Conservation (phyloP, 2,113 vertebrate genomes). For the Abramis brama region DNA sequence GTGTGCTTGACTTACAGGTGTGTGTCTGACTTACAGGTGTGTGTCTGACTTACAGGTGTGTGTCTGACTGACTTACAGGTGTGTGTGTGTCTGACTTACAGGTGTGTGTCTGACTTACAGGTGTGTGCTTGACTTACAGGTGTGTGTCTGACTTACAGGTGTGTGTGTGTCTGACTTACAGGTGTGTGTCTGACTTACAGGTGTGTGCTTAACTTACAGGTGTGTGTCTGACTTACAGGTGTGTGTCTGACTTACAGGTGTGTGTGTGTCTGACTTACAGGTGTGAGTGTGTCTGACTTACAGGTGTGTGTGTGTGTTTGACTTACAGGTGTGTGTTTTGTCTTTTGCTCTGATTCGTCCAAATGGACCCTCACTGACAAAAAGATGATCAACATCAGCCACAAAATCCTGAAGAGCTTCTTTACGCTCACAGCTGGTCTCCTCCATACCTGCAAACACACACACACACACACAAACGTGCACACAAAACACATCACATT, state of each 20-base stretch:
- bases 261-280: too few species aligned
- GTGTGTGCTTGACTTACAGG: too few species aligned
- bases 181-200: not conserved
- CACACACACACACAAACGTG: not conserved
- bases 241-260: slow-evolving; percentile 65
- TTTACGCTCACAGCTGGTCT: slow-evolving; percentile 74
- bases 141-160: too few species aligned
- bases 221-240: not conserved
- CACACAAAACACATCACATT: not conserved
- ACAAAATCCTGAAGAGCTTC: slow-evolving; percentile 71
- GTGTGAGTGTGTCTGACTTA: not conserved
- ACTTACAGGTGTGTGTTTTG: not conserved
- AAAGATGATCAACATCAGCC: slow-evolving; percentile 55
- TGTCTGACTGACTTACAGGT: slow-evolving; percentile 64
- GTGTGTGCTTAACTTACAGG: too few species aligned
- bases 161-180: not conserved
- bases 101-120: not conserved
- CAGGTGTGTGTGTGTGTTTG: too few species aligned
- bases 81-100: too few species aligned
- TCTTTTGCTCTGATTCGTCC: slow-evolving; percentile 70
- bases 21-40: too few species aligned
- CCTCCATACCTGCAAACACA: slow-evolving; percentile 75
- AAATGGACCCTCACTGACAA: slow-evolving; percentile 71
- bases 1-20: too few species aligned
- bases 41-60: not conserved